Percentiles rank a stretch among this genome's conserved stretches.
Evolutionary conservation across 1,140 invertebrate species (phyloP).

Genomic region (Hirudo medicinalis): DNA sequence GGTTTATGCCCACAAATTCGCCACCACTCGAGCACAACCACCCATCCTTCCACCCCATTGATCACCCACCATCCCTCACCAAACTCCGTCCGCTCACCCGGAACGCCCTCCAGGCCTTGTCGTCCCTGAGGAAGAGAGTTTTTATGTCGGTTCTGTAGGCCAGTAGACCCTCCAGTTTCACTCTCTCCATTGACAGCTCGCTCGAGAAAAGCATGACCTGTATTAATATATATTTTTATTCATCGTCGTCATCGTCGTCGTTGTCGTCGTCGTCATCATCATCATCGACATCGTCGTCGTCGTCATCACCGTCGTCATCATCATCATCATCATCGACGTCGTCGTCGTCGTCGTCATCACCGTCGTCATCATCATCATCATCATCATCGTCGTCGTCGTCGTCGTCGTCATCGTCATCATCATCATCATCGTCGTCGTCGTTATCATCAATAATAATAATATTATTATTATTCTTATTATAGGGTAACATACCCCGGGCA

Average conservation of each 20-base stretch:
- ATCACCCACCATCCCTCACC: too few species aligned
- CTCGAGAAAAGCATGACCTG: constrained; percentile 21
- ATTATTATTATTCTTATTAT: neutral
- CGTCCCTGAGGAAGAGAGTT: constrained; percentile 20
- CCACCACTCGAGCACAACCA: too few species aligned
- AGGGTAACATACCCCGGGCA: neutral
- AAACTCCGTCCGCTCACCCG: neutral
- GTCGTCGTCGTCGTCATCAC: too few species aligned
- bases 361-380: neutral
- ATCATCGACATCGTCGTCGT: neutral
- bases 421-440: neutral
- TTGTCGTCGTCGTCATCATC: neutral
- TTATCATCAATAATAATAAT: neutral
- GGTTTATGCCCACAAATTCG: too few species aligned
- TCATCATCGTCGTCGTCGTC: neutral
- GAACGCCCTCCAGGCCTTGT: constrained; percentile 21
- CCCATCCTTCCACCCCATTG: too few species aligned
- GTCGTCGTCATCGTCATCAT: neutral
- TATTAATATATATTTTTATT: neutral
- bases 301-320: neutral
- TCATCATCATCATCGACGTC: neutral
- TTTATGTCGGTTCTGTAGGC: constrained; percentile 22
- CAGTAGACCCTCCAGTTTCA: constrained; percentile 19
- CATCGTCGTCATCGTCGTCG: neutral
- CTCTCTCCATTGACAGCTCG: constrained; percentile 17